Evolutionary conservation across 2,113 vertebrate genomes (phyloP).

Genomic region (Mola mola): DNA sequence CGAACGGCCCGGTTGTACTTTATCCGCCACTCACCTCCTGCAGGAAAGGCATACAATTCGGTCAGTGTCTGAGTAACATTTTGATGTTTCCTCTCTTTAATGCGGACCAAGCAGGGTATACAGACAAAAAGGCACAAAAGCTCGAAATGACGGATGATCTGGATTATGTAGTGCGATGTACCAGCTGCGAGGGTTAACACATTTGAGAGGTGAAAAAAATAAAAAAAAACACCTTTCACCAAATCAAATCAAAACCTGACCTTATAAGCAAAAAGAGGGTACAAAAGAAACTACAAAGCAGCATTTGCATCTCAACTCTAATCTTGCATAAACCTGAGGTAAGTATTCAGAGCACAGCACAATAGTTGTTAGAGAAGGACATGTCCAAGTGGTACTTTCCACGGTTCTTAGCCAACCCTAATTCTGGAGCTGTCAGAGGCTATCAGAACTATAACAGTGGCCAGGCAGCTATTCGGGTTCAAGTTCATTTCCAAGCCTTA

Average conservation of each 20-base stretch:
- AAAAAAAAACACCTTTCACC: conserved; percentile 64
- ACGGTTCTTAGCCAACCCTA: conserved; percentile 74
- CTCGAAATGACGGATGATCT: conserved; percentile 53
- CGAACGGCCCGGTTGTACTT: conserved; percentile 93
- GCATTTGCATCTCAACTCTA: conserved; percentile 48
- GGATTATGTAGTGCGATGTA: conserved; percentile 52
- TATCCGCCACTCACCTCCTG: conserved; percentile 94
- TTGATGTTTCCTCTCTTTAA: conserved; percentile 49
- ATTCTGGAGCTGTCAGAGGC: conserved; percentile 79
- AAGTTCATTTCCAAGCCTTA: conserved; percentile 76
- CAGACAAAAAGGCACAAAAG: conserved; percentile 55
- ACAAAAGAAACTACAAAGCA: conserved; percentile 46
- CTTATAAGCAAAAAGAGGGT: conserved; percentile 33
- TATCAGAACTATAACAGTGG: conserved; percentile 74
- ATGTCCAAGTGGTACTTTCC: conserved; percentile 77
- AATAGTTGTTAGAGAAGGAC: conserved; percentile 69
- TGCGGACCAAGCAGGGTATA: too few species aligned
- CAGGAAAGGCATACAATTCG: conserved; percentile 33
- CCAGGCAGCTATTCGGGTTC: conserved; percentile 71
- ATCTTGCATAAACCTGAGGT: conserved; percentile 68
- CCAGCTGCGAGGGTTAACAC: conserved; percentile 44
- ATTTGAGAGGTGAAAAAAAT: conserved; percentile 52
- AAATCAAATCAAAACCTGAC: conserved; percentile 55
- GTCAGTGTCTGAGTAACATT: conserved; percentile 55
- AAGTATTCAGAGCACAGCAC: conserved; percentile 63